These are phyloP conservation scores for Xenus cinereus DNA, from an alignment of 2,113 vertebrate species.

Conservation along the genomic window DNA sequence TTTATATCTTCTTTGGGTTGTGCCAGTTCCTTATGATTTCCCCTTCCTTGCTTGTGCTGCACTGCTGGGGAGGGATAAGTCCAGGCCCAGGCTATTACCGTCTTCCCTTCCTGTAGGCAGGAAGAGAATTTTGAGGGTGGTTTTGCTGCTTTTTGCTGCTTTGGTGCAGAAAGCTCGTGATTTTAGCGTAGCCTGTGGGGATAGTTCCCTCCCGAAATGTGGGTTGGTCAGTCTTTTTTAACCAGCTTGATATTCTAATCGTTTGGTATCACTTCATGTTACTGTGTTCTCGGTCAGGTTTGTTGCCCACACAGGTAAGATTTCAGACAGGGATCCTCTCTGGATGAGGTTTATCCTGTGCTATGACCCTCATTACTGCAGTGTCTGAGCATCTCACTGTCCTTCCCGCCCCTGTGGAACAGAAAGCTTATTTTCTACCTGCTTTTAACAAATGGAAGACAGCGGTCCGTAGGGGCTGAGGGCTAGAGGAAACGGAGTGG, in stretches of 20 bases:
- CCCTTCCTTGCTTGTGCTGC: not conserved
- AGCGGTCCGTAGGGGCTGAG: rapidly evolving
- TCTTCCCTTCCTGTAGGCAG: not conserved
- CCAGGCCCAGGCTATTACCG: not conserved
- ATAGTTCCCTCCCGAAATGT: not conserved
- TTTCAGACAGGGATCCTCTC: not conserved
- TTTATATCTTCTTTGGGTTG: not conserved
- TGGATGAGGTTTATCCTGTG: not conserved
- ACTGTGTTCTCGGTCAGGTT: not conserved
- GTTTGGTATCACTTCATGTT: not conserved
- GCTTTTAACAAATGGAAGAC: not conserved
- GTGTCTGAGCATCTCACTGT: not conserved
- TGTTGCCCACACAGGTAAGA: not conserved
- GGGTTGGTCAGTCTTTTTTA: not conserved
- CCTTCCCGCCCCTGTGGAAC: not conserved
- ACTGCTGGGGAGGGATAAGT: not conserved
- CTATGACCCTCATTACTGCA: not conserved
- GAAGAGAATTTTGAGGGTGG: not conserved
- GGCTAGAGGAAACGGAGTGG: not conserved
- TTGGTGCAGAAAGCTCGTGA: not conserved
- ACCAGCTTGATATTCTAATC: not conserved
- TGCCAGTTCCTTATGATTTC: not conserved
- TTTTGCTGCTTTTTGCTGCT: not conserved
- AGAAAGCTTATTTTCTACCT: not conserved
- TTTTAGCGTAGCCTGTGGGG: not conserved